Conservation (phyloP, 2,113 vertebrate species). For the Eurypyga helias region DNA sequence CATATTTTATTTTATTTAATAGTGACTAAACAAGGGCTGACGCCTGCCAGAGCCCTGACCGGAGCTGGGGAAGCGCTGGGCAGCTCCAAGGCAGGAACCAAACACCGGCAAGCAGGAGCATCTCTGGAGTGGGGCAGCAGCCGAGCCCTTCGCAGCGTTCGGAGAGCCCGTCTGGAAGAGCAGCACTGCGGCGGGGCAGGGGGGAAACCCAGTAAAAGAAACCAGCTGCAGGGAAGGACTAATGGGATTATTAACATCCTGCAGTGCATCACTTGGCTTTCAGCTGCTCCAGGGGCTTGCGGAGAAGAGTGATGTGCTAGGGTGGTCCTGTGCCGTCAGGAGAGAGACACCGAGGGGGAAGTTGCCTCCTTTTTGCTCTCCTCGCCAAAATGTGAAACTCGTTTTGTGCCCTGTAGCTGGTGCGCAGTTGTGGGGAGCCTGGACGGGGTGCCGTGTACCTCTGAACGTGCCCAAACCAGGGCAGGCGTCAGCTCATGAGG, state of each 20-base stretch:
- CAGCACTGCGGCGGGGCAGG: neutral
- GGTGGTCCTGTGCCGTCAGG: accelerated
- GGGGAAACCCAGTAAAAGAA: neutral
- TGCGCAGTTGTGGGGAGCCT: accelerated
- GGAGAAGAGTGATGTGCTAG: neutral
- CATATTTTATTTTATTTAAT: neutral
- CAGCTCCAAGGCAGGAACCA: neutral
- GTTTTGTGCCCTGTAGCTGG: neutral
- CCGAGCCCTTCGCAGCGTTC: neutral
- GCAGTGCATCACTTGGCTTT: neutral
- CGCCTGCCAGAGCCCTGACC: neutral
- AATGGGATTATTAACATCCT: too few relatives aligned
- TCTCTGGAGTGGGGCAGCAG: too few relatives aligned
- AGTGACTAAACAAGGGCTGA: neutral
- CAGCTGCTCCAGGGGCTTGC: neutral
- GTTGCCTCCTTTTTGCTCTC: neutral
- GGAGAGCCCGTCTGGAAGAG: neutral
- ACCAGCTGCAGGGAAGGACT: neutral
- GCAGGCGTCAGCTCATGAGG: accelerated
- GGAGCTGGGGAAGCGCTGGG: neutral
- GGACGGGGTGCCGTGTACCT: accelerated
- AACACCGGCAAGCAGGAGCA: accelerated
- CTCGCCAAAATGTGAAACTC: accelerated
- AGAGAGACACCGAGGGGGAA: neutral
- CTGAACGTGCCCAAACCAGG: neutral